These are phyloP conservation scores for Oryzias dopingdopingensis DNA, from an alignment of 2,797 vertebrate genomes.

Conservation along the genomic window DNA sequence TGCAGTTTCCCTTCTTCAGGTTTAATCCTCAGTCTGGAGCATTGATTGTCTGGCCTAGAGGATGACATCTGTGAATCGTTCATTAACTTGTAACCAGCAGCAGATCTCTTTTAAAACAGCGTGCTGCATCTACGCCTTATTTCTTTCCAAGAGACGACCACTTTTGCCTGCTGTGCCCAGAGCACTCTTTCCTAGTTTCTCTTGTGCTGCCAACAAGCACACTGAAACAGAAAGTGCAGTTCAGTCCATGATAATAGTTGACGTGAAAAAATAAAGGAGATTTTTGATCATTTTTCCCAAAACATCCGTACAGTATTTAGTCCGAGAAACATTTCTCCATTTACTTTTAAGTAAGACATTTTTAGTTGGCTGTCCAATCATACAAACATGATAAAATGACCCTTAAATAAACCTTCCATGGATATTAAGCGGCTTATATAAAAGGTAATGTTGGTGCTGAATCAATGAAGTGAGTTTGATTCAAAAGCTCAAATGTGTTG, in stretches of 20 bases:
- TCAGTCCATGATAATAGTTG: no score
- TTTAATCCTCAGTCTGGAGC: constrained; percentile 73
- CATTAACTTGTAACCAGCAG: constrained; percentile 77
- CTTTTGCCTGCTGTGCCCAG: constrained; percentile 19
- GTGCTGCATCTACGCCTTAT: constrained; percentile 49
- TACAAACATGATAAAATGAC: no score
- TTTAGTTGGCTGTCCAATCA: no score
- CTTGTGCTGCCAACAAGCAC: not conserved
- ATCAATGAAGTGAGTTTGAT: no score
- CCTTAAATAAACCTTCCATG: no score
- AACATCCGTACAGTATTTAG: no score
- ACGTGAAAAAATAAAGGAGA: not conserved
- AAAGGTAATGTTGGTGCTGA: no score
- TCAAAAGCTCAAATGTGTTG: no score
- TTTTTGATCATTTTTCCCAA: not conserved
- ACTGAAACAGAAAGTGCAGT: not conserved
- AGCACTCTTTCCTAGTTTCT: constrained; percentile 25
- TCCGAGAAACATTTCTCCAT: no score
- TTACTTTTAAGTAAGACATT: no score
- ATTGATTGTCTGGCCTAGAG: constrained; percentile 75
- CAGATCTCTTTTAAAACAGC: constrained; percentile 76
- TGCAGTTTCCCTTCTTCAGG: constrained; percentile 64
- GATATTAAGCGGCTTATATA: no score
- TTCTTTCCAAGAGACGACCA: constrained; percentile 40
- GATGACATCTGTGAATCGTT: constrained; percentile 80